Evolutionary conservation across 1,140 invertebrate species (phyloP).

Genomic region (Drosophila takahashii): DNA sequence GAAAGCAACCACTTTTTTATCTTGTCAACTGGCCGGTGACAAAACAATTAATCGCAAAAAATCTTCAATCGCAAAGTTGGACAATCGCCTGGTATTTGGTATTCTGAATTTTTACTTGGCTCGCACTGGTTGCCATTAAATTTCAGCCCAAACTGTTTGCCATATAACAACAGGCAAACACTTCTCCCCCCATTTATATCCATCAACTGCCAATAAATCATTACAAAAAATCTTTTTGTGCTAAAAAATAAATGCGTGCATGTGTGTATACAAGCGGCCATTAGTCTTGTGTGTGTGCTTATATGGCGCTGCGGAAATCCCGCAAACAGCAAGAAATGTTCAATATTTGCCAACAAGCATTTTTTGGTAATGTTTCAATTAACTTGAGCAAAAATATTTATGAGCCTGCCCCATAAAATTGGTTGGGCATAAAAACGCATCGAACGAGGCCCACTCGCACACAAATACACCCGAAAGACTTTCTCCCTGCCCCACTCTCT

Average conservation of each 20-base stretch:
- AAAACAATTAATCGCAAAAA: constrained; percentile 30
- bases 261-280: constrained; percentile 20
- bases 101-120: constrained; percentile 13
- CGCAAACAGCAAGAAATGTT: constrained; percentile 51
- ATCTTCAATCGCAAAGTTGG: constrained; percentile 18
- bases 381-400: constrained; percentile 81
- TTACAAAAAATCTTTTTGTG: constrained; percentile 55
- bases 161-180: constrained; percentile 49
- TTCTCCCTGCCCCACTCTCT: background rate
- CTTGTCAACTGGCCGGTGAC: background rate
- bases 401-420: constrained; percentile 62
- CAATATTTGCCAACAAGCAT: constrained; percentile 76
- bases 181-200: constrained; percentile 51
- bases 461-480: background rate
- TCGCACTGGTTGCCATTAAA: constrained; percentile 22
- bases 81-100: constrained; percentile 25
- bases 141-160: constrained; percentile 43
- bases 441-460: constrained; percentile 16
- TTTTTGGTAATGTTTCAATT: constrained; percentile 82
- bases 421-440: constrained; percentile 70
- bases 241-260: constrained; percentile 45
- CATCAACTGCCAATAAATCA: constrained; percentile 85
- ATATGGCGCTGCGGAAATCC: constrained; percentile 3
- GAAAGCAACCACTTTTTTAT: constrained; percentile 3
- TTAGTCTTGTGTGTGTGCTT: constrained; percentile 31